These are phyloP conservation scores for Halocaridina rubra DNA, from an alignment of 2,888 invertebrate species.

Conservation along the genomic window DNA sequence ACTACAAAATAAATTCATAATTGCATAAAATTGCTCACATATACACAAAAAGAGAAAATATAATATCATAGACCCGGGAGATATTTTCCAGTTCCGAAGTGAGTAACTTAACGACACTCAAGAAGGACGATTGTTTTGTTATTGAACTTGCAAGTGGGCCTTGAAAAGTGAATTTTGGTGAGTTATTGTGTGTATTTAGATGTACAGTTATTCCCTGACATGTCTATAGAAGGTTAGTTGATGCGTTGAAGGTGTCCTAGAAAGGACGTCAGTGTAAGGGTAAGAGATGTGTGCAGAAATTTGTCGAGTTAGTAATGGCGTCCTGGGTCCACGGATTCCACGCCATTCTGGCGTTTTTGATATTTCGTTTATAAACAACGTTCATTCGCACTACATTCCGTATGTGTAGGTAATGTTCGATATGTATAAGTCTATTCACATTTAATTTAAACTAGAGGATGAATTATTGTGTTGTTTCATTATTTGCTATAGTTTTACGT, in stretches of 20 bases:
- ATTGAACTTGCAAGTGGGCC: conserved; percentile 43
- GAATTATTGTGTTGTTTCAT: too few relatives aligned
- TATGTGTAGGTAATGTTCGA: too few relatives aligned
- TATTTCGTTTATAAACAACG: background rate
- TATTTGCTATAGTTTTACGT: too few relatives aligned
- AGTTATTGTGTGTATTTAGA: background rate
- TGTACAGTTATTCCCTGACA: background rate
- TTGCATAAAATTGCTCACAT: background rate
- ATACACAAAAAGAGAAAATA: background rate
- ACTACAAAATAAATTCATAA: background rate
- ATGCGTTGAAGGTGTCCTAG: background rate
- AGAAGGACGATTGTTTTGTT: conserved; percentile 53
- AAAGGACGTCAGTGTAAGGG: background rate
- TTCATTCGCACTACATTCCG: background rate
- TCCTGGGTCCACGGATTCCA: background rate
- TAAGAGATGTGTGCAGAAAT: background rate
- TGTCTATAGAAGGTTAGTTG: background rate
- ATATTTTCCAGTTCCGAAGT: background rate
- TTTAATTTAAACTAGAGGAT: too few relatives aligned
- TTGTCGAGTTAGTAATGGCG: background rate
- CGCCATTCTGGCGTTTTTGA: background rate
- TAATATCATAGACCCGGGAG: background rate
- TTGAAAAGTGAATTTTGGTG: conserved; percentile 2
- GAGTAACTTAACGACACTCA: conserved; percentile 8
- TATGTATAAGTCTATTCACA: too few relatives aligned